A percentile compares a stretch with the other conserved stretches of the same genome.
phyloP scores from a whole-genome alignment of 2,113 vertebrate species.

The Trachemys scripta region DNA sequence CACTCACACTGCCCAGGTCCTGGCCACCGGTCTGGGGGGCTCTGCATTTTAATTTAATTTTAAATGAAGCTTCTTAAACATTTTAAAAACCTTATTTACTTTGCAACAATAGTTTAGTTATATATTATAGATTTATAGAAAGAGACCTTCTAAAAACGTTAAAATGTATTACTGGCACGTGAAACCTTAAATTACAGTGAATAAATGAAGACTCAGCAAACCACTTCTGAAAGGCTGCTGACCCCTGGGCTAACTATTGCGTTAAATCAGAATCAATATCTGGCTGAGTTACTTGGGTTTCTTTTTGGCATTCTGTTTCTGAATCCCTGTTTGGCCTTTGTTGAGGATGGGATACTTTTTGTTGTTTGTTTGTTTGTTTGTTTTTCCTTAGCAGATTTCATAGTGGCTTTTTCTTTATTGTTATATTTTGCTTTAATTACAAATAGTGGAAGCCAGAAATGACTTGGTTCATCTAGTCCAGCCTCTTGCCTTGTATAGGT shows the following conservation, averaged over 20 bases:
- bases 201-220: too few species aligned
- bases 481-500: background rate
- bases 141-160: too few species aligned
- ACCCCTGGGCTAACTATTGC: background rate
- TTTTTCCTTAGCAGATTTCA: background rate
- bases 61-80: too few species aligned
- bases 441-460: background rate
- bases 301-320: conserved; percentile 43
- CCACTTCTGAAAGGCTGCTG: too few species aligned
- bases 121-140: too few species aligned
- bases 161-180: too few species aligned
- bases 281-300: conserved; percentile 28
- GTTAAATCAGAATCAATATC: conserved; percentile 41
- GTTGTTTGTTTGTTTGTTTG: background rate
- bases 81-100: too few species aligned
- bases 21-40: too few species aligned
- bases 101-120: too few species aligned
- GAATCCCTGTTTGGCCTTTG: background rate
- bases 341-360: conserved; percentile 25
- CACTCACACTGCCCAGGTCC: too few species aligned
- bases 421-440: background rate
- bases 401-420: background rate
- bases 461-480: background rate
- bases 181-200: too few species aligned
- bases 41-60: too few species aligned